A percentile compares a stretch with the other conserved stretches of the same genome.
phyloP scores from a whole-genome alignment of 2,113 vertebrate genomes.

The Leptosomus discolor region DNA sequence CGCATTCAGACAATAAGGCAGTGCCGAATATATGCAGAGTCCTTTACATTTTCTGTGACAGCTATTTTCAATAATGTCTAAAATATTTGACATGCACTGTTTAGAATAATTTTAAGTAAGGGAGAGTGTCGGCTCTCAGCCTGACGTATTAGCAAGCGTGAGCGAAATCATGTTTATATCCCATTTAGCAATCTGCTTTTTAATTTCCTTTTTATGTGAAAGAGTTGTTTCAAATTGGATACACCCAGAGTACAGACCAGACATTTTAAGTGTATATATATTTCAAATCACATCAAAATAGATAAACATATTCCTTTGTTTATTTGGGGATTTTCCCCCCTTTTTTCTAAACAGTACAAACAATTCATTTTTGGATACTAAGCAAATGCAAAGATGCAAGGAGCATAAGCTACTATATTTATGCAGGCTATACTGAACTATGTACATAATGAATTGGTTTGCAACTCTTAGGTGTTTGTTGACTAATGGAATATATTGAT shows the following conservation, averaged over 20 bases:
- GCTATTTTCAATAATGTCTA: constrained; percentile 47
- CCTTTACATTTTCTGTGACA: constrained; percentile 55
- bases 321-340: fast-evolving
- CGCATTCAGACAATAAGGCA: constrained; percentile 59
- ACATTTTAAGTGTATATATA: neutral
- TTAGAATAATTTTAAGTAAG: constrained; percentile 66
- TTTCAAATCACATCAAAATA: neutral
- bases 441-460: constrained; percentile 13
- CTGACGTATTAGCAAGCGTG: constrained; percentile 8
- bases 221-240: constrained; percentile 17
- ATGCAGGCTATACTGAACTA: neutral
- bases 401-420: neutral
- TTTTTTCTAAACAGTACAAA: neutral
- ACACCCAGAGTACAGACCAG: neutral
- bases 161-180: constrained; percentile 39
- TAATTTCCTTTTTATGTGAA: constrained; percentile 32
- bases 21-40: neutral
- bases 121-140: constrained; percentile 11
- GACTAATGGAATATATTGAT: constrained; percentile 16
- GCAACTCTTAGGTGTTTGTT: neutral
- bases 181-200: constrained; percentile 46
- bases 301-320: neutral
- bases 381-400: neutral
- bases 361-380: neutral
- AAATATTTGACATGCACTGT: constrained; percentile 64